Base-by-base conservation (phyloP, 2,888 invertebrate species). In the Drosophila putrida region DNA sequence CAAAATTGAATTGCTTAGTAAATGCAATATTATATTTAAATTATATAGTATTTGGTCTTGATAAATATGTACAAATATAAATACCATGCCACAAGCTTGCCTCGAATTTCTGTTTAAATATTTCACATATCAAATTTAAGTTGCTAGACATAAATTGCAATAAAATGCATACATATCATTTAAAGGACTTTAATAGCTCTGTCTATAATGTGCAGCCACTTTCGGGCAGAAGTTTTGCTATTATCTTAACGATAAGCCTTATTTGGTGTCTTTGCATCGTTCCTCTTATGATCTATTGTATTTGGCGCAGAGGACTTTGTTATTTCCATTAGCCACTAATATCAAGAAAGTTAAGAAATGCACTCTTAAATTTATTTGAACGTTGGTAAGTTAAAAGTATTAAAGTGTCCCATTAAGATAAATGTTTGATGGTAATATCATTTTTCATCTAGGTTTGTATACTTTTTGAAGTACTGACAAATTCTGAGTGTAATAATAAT, bases 261-360 rank as follows among this genome's bases (percentile, higher is more conserved):
- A 1, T 20, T 2, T 44, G 38, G 43, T 58, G 58, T 4, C 4
- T 63, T 35, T 58, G 53, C 13, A 0, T 54, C 13, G 0, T 54
- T 28, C 53, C 64, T 4, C 35, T 71, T 6, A 1, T 58, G 0
- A 35, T 58, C 38, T 71, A 63, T 6, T 6, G 55, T 27, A 27
- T 46, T 13, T 44, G 44, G 44, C 33, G 43, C 2, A n/a, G 36
- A 6, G 55, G 55, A 25, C n/a, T 54, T 20, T 54, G 54, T 33
- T 11, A 31, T 4, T 9, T 10, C 6, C 20, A 54, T 20, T 15
- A 54, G 20, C 11, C 9, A n/a, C 15, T 13, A 8, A 6, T 31
- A 10, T 15, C 1, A 10, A 6, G 6, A 25, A n/a, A 39, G 39
- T 15, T 15, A 8, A 39, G 39, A 9, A 15, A 39, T 15, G 9